Percentiles rank a stretch among this genome's conserved stretches.
Conservation (phyloP, 2,888 invertebrate species). For the Drosophila antonietae region DNA sequence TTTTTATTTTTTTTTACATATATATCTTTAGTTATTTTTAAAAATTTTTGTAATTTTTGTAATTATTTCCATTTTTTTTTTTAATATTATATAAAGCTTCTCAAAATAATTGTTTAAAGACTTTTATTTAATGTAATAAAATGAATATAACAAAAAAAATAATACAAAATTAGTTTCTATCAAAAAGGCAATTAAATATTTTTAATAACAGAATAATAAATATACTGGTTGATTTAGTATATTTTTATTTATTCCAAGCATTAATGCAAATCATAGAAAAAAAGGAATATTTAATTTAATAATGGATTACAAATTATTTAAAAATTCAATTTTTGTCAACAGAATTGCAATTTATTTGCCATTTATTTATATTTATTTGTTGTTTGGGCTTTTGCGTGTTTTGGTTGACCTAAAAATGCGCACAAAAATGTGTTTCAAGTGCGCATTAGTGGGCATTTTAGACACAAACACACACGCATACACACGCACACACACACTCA, state of each 20-base stretch:
- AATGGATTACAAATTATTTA: not conserved
- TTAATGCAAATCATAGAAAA: not conserved
- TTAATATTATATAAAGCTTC: too few relatives aligned
- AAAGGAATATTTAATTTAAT: not conserved
- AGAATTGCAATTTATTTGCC: not conserved
- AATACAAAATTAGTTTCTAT: not conserved
- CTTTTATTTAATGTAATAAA: too few relatives aligned
- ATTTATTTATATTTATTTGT: not conserved
- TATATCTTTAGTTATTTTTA: too few relatives aligned
- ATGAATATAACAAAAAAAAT: too few relatives aligned
- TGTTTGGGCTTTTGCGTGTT: constrained; percentile 6
- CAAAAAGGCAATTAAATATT: not conserved
- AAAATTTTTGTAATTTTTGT: too few relatives aligned
- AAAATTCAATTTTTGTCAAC: not conserved
- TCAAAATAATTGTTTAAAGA: too few relatives aligned
- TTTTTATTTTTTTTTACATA: too few relatives aligned
- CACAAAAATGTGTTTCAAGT: constrained; percentile 25
- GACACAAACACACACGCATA: constrained; percentile 5
- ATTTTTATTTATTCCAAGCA: not conserved
- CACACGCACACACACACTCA: not conserved
- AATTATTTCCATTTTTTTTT: too few relatives aligned
- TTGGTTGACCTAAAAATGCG: constrained; percentile 35
- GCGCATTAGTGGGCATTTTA: constrained; percentile 31
- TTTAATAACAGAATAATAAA: fast-evolving
- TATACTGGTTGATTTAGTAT: not conserved